Percentiles rank a stretch among this genome's conserved stretches.
phyloP scores from a whole-genome alignment of 2,888 invertebrate species.

The Andrena marginata region DNA sequence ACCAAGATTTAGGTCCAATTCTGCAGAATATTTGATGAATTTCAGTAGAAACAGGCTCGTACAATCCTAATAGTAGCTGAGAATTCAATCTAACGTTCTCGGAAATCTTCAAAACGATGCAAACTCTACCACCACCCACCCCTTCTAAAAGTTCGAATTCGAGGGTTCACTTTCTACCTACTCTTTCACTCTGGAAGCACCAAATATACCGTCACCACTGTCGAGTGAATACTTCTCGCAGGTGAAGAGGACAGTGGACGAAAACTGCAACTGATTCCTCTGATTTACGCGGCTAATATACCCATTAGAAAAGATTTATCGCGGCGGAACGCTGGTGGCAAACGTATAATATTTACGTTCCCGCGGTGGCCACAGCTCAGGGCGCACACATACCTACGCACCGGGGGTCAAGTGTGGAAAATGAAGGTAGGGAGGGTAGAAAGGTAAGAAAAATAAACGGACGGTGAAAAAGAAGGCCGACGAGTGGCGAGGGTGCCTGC shows the following conservation, averaged over 20 bases:
- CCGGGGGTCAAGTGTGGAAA: conserved; percentile 59
- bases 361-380: conserved; percentile 27
- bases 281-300: conserved; percentile 56
- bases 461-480: conserved; percentile 13
- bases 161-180: not conserved
- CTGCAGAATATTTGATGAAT: no score
- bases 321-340: not conserved
- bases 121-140: not conserved
- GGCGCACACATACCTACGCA: not conserved
- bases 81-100: not conserved
- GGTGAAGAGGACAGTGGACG: conserved; percentile 13
- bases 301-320: conserved; percentile 55
- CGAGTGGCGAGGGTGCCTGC: conserved; percentile 39
- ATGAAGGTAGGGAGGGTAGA: conserved; percentile 33
- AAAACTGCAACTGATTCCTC: conserved; percentile 35
- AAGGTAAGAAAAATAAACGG: conserved; percentile 48
- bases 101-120: not conserved
- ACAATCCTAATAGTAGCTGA: not conserved
- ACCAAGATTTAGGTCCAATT: no score
- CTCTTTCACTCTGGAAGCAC: no score
- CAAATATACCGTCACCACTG: no score
- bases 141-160: conserved; percentile 13
- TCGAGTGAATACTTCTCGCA: no score
- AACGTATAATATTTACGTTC: conserved; percentile 68
- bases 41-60: no score